Evolutionary conservation across 2,113 vertebrate species (phyloP).

Genomic region (Triplophysa rosa): DNA sequence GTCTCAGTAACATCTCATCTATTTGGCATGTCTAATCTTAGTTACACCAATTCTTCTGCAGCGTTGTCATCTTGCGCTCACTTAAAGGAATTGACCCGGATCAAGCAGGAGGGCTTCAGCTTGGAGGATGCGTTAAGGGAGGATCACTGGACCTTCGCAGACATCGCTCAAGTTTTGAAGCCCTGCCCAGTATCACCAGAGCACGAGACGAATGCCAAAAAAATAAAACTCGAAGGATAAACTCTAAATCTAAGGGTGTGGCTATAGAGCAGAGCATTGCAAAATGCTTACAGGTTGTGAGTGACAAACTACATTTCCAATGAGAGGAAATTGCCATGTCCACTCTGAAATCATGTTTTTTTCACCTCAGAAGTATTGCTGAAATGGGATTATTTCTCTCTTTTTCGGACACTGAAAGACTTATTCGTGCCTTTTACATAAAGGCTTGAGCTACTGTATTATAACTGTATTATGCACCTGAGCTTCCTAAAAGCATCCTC

Average conservation of each 20-base stretch:
- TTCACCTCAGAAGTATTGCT: background rate
- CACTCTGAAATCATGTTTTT: background rate
- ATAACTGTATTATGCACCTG: too few relatives aligned
- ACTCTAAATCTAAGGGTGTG: background rate
- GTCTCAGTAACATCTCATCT: background rate
- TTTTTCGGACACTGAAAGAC: too few relatives aligned
- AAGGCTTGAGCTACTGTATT: too few relatives aligned
- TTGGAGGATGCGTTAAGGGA: conserved; percentile 83
- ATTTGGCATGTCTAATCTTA: background rate
- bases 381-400: background rate
- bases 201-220: conserved; percentile 29
- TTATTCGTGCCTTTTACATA: too few relatives aligned
- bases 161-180: conserved; percentile 77
- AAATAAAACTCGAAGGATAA: conserved; percentile 12
- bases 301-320: background rate
- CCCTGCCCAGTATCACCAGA: conserved; percentile 57
- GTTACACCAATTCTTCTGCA: conserved; percentile 52
- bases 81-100: conserved; percentile 84
- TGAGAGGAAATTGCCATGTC: background rate
- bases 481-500: too few relatives aligned
- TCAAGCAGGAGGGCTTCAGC: conserved; percentile 89
- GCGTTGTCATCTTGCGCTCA: conserved; percentile 87
- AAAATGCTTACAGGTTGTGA: background rate
- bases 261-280: conserved; percentile 12
- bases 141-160: conserved; percentile 85